Conservation (phyloP, 2,113 vertebrate genomes). For the Mobula birostris region DNA sequence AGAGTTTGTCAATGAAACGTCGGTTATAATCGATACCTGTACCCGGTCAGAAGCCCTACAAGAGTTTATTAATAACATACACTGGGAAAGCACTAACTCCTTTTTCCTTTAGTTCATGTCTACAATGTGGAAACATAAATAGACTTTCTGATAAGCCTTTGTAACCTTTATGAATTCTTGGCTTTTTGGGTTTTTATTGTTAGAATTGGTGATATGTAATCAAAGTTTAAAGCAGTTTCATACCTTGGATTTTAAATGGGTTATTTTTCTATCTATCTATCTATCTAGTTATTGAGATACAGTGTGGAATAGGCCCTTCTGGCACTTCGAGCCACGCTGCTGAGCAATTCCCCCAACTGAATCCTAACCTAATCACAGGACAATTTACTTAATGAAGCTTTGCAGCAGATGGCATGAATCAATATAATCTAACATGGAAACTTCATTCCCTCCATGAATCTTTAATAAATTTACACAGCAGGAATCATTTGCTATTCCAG, state of each 20-base stretch:
- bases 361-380: too few species aligned
- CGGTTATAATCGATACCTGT: too few species aligned
- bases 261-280: neutral
- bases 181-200: neutral
- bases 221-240: neutral
- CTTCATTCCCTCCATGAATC: neutral
- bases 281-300: too few species aligned
- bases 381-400: neutral
- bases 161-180: neutral
- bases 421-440: constrained; percentile 1
- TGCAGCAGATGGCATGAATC: constrained; percentile 12
- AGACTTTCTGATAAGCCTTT: neutral
- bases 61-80: too few species aligned
- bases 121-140: neutral
- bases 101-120: neutral
- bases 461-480: neutral
- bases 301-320: too few species aligned
- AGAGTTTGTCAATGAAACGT: too few species aligned
- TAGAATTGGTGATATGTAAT: neutral
- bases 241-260: neutral
- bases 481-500: neutral
- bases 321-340: too few species aligned
- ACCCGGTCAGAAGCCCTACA: too few species aligned
- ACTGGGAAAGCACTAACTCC: too few species aligned
- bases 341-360: too few species aligned